These are phyloP conservation scores for Phrynocephalus forsythii DNA, from an alignment of 2,797 vertebrate genomes.

Conservation along the genomic window DNA sequence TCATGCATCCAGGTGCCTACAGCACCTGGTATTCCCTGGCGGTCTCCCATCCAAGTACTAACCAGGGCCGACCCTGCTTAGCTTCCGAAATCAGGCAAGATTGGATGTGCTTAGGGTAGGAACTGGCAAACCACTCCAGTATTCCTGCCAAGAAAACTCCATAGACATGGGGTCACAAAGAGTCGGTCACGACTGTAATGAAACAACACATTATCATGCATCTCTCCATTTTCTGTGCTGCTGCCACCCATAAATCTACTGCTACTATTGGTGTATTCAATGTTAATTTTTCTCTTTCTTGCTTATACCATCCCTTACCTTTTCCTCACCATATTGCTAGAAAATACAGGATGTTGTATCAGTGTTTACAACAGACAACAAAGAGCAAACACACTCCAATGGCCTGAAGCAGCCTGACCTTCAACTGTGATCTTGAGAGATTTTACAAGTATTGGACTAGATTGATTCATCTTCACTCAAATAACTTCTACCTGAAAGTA, in stretches of 20 bases:
- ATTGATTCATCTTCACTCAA: slow-evolving; percentile 26
- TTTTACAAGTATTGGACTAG: background rate
- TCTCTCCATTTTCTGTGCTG: slow-evolving; percentile 5
- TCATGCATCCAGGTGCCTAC: no score
- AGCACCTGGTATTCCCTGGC: no score
- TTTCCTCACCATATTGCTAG: background rate
- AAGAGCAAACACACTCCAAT: slow-evolving; percentile 43
- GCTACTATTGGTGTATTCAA: background rate
- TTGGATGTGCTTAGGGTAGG: no score
- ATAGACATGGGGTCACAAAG: no score
- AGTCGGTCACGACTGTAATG: slow-evolving; percentile 18
- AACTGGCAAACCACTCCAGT: no score
- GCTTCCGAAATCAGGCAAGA: no score
- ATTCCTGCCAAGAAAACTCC: no score
- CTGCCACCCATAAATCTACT: background rate
- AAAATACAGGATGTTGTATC: background rate
- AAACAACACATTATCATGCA: background rate
- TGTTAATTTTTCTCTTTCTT: slow-evolving; percentile 31
- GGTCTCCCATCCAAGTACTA: no score
- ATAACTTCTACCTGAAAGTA: background rate
- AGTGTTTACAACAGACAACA: slow-evolving; percentile 34
- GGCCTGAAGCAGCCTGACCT: background rate
- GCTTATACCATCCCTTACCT: background rate
- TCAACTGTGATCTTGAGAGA: slow-evolving; percentile 39
- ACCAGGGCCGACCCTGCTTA: no score